phyloP scores from a whole-genome alignment of 2,113 vertebrate species.

The Beaufortia kweichowensis region DNA sequence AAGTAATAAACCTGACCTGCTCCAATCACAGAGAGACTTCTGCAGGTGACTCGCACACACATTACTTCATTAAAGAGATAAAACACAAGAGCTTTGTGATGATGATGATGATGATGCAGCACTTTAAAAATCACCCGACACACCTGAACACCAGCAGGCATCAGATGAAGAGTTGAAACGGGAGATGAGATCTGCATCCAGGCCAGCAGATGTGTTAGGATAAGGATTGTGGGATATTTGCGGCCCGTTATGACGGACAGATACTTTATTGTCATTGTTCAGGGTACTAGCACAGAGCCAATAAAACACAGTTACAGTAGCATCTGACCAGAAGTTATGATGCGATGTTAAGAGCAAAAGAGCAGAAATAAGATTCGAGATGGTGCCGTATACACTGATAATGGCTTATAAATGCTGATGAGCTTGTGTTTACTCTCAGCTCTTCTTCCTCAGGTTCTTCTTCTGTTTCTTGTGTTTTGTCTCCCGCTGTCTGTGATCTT shows the following conservation, averaged over 20 bases:
- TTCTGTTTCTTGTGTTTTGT: conserved; percentile 12
- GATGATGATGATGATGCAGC: neutral
- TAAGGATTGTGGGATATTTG: neutral
- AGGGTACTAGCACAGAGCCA: too few species aligned
- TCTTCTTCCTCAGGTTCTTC: neutral
- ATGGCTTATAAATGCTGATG: too few species aligned
- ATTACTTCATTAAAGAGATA: neutral
- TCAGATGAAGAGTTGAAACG: neutral
- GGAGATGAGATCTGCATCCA: neutral
- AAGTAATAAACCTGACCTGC: conserved; percentile 39
- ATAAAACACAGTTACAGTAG: too few species aligned
- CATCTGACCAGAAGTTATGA: too few species aligned
- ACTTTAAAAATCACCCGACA: neutral
- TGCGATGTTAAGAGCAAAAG: too few species aligned
- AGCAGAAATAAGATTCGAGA: too few species aligned
- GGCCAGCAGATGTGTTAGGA: neutral
- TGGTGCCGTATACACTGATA: too few species aligned
- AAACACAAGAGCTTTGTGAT: neutral
- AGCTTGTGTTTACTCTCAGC: neutral
- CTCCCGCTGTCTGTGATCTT: conserved; percentile 26
- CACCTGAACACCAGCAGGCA: neutral
- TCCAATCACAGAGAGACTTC: conserved; percentile 1
- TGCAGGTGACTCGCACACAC: neutral
- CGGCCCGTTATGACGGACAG: too few species aligned
- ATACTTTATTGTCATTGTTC: too few species aligned